Conservation (phyloP, 2,797 vertebrate species). For the Poeciliopsis gracilis region DNA sequence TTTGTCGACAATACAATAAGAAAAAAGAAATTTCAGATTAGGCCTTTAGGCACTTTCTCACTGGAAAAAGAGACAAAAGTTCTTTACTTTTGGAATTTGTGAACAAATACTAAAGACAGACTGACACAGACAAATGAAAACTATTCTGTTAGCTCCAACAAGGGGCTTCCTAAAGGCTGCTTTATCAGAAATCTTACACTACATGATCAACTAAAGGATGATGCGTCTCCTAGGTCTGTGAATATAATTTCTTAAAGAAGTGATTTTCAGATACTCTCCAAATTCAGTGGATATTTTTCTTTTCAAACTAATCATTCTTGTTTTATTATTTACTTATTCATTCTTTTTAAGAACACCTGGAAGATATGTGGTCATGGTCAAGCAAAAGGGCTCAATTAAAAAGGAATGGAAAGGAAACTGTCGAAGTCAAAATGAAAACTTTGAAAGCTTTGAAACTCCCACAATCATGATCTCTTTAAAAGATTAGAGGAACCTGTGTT, state of each 20-base stretch:
- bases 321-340: not conserved
- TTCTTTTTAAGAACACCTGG: not conserved
- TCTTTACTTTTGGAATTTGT: not conserved
- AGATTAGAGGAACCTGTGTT: not conserved
- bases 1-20: not conserved
- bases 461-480: not conserved
- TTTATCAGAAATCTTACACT: not conserved
- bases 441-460: not conserved
- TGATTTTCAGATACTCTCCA: not conserved
- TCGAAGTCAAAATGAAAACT: not conserved
- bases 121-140: not conserved
- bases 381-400: not conserved
- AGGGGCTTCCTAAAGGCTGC: not conserved
- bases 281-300: not conserved
- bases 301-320: slow-evolving; percentile 1
- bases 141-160: not conserved
- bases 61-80: not conserved
- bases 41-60: not conserved
- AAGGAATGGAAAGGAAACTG: not conserved
- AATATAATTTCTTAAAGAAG: not conserved
- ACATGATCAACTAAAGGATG: not conserved
- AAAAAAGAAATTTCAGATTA: not conserved
- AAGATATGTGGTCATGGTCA: not conserved
- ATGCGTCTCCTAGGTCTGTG: not conserved
- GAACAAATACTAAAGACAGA: not conserved